Conservation (phyloP, 2,888 invertebrate genomes). For the Osedax frankpressi region DNA sequence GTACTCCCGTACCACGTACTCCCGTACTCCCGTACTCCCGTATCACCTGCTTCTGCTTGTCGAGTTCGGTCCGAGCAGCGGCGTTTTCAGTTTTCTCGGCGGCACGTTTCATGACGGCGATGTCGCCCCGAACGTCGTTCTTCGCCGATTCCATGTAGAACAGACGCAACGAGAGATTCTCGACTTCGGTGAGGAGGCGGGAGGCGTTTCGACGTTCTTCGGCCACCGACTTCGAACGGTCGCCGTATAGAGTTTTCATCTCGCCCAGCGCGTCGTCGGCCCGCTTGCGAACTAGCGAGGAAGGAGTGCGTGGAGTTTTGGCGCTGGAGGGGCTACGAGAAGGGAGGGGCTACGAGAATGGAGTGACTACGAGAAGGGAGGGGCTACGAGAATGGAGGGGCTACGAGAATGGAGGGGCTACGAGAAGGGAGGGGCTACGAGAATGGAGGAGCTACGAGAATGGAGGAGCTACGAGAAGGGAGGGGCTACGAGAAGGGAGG, state of each 20-base stretch:
- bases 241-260: slow-evolving; percentile 45
- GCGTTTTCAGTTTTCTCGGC: slow-evolving; percentile 44
- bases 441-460: neutral
- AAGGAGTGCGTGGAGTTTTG: slow-evolving; percentile 34
- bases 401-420: neutral
- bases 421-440: neutral
- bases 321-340: slow-evolving; percentile 31
- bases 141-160: slow-evolving; percentile 46
- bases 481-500: no score
- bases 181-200: slow-evolving; percentile 39
- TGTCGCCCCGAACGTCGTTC: slow-evolving; percentile 44
- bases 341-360: neutral
- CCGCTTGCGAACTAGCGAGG: slow-evolving; percentile 39
- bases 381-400: neutral
- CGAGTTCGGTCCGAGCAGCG: slow-evolving; percentile 39
- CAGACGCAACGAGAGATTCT: slow-evolving; percentile 43
- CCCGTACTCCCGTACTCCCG: no score
- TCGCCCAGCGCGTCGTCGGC: slow-evolving; percentile 45
- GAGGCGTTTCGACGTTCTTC: slow-evolving; percentile 40
- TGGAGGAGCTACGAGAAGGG: neutral
- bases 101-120: slow-evolving; percentile 45
- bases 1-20: no score
- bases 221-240: slow-evolving; percentile 44
- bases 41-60: slow-evolving; percentile 45
- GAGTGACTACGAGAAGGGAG: neutral